Base-by-base conservation (phyloP, 2,113 vertebrate species). In the Trinectes maculatus region DNA sequence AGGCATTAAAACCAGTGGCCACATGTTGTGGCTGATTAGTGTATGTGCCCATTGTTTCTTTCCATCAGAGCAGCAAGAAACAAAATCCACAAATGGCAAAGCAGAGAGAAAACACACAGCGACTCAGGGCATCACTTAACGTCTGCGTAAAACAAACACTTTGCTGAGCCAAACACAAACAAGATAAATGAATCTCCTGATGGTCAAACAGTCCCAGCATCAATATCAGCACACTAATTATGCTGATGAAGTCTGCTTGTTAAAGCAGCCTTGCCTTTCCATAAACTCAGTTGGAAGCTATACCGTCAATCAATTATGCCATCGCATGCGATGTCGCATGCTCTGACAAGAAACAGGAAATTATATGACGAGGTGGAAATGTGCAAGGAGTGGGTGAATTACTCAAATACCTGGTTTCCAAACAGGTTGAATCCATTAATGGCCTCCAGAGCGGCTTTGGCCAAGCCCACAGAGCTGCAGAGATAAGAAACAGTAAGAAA, bases 401-500 rank as follows among this genome's bases (percentile, higher is more conserved):
- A 67, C 82, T 76, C 59, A 80, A 53, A 78, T 77, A 98, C 98
- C 97, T 99, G 98, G 72, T 96, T 98, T 91, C 98, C 98, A 87
- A 99, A 99, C 68, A 99, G 94, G 90, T 99, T 99, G 92, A 99
- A 99, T 87, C 96, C 97, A 77, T 96, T 98, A 91, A 99, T 96
- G 81, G 98, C 96, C 91, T 99, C 98, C 53, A 99, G 89, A 46
- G 96, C 98, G 64, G 97, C 96, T 93, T 99, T 99, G 79, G 98
- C 98, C 83, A 99, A 82, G 2, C 98, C 98, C 76, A 99, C 94
- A 0, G 98, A 99, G 81, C 97, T 99, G 87, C 29, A 80, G 69
- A 70, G 51, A 58, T 43, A 71, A 73, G 51, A 49, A 42, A 84
- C n/a, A 5, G 4, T 1, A 13, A 53, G 28, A 9, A 39, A 67